Evolutionary conservation across 2,888 invertebrate genomes (phyloP), one percentile per base, ranked within the genome.

Genomic region (Charanyca ferruginea): DNA sequence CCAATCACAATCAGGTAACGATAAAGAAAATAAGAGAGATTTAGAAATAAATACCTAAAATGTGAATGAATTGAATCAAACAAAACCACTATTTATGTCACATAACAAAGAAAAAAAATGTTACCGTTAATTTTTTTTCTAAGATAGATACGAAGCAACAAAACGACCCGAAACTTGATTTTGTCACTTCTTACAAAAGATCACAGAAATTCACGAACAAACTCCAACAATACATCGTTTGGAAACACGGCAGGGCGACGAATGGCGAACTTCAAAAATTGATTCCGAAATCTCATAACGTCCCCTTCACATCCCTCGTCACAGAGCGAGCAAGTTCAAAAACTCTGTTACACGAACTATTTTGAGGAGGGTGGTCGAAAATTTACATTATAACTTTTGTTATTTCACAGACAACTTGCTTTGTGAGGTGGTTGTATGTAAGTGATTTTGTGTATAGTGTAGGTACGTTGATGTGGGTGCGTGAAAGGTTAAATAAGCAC

Each of bases 251-350:
- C 57, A 42, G 11, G 41, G 22, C 11, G 41, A 13, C 23, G 18
- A 45, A 18, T 16, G 63, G 63, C 69, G 66, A 80, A 86, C 80
- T 86, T 82, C 78, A 81, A 85, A 85, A 86, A 85, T 85, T 82
- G 79, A 81, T 84, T 83, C 74, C 54, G 18, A 75, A 77, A 83
- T 79, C 75, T 77, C 71, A 79, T 80, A 81, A 84, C 72, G 60
- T 25, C 32, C 55, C 66, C 51, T 47, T 69, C 60, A 13, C 47
- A 62, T 51, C 66, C 62, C 68, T 63, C 42, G 66, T 81, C 69
- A 69, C 51, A 49, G 44, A 20, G 28, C 20, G 49, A 63, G 47
- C 20, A 61, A 78, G 67, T 80, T 77, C 73, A 62, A 54, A 77
- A 83, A 83, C 73, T 74, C 61, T 63, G 66, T 76, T 71, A 61